Evolutionary conservation across 2,113 vertebrate genomes (phyloP).

Genomic region (Nothocercus julius): DNA sequence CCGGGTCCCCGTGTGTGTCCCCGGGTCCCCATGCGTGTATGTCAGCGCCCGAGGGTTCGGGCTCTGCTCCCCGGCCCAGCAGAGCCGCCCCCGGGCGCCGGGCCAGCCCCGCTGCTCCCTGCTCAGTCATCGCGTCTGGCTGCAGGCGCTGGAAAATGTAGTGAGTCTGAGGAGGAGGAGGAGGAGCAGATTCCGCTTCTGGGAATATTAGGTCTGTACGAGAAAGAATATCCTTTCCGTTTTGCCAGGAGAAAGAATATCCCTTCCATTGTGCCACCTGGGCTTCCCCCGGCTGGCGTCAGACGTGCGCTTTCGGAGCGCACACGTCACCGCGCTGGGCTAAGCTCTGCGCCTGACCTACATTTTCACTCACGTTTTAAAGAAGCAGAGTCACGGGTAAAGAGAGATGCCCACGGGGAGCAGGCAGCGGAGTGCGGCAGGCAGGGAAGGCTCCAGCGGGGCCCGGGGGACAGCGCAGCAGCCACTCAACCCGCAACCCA

Average conservation of each 20-base stretch:
- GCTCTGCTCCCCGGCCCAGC: too few species aligned
- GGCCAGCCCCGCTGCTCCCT: too few species aligned
- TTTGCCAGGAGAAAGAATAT: not conserved
- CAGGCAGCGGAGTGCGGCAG: too few species aligned
- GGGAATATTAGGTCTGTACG: not conserved
- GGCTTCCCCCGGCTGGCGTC: not conserved
- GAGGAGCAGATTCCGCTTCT: not conserved
- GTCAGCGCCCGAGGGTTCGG: too few species aligned
- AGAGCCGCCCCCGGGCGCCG: too few species aligned
- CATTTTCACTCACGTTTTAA: not conserved
- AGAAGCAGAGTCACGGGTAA: accelerated
- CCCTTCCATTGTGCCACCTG: accelerated
- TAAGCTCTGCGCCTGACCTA: not conserved
- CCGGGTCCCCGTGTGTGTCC: too few species aligned
- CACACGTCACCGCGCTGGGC: accelerated
- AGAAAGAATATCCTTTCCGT: not conserved
- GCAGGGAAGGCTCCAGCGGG: too few species aligned
- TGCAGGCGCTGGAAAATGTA: too few species aligned
- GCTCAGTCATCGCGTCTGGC: not conserved
- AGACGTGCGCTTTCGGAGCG: accelerated
- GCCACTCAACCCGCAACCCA: too few species aligned
- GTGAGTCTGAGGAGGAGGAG: accelerated
- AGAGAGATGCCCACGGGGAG: not conserved
- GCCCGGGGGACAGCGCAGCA: too few species aligned
- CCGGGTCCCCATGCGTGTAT: too few species aligned